These are phyloP conservation scores for Numida meleagris DNA, from an alignment of 2,113 vertebrate genomes.

Conservation along the genomic window DNA sequence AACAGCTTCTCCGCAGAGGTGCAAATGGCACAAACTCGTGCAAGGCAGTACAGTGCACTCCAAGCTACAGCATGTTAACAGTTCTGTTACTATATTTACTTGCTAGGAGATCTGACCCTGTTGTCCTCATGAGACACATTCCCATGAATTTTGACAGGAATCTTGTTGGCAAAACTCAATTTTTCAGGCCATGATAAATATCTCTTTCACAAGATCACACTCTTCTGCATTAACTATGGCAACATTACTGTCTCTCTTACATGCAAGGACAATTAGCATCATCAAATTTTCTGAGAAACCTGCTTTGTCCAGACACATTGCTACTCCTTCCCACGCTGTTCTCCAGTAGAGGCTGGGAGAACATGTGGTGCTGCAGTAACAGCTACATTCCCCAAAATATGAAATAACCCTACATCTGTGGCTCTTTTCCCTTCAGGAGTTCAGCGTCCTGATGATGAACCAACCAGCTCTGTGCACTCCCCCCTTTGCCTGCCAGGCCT, in stretches of 20 bases:
- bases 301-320: background rate
- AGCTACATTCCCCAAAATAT: background rate
- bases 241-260: background rate
- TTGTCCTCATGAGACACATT: background rate
- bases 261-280: background rate
- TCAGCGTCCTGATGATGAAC: background rate
- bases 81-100: background rate
- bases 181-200: background rate
- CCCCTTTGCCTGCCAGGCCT: background rate
- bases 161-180: background rate
- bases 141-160: background rate
- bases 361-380: background rate
- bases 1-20: slow-evolving; percentile 7
- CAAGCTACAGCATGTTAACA: background rate
- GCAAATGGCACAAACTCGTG: background rate
- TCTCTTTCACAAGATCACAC: background rate
- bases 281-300: background rate
- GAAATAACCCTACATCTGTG: background rate
- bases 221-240: background rate
- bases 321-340: background rate
- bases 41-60: background rate
- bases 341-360: background rate
- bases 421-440: background rate
- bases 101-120: background rate
- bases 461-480: background rate